Percentiles rank a stretch among this genome's conserved stretches.
These are phyloP conservation scores for Sinocyclocheilus maitianheensis DNA, from an alignment of 2,113 vertebrate genomes.

Conservation along the genomic window DNA sequence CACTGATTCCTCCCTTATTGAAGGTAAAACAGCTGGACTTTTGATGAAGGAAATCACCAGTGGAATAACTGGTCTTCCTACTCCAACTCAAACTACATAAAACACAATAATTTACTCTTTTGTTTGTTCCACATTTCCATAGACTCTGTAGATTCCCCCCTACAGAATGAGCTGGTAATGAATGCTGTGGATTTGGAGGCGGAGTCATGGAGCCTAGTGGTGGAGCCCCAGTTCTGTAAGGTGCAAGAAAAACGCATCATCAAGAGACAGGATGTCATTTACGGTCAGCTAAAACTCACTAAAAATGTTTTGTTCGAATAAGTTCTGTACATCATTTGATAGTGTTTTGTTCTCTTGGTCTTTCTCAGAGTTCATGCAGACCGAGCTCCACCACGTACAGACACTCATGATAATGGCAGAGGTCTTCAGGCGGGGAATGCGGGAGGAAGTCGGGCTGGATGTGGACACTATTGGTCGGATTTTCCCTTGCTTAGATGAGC, in stretches of 20 bases:
- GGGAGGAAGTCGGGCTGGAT: constrained; percentile 90
- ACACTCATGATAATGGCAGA: constrained; percentile 94
- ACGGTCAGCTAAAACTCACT: constrained; percentile 73
- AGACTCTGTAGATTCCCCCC: constrained; percentile 83
- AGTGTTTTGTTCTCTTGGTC: background rate
- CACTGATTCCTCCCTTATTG: constrained; percentile 80
- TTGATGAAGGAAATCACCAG: background rate
- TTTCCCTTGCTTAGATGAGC: constrained; percentile 92
- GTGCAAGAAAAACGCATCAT: constrained; percentile 85
- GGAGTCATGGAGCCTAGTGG: constrained; percentile 90
- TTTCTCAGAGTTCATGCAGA: constrained; percentile 92
- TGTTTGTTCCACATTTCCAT: background rate
- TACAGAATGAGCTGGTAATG: constrained; percentile 78
- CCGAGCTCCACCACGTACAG: constrained; percentile 93
- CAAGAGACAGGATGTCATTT: constrained; percentile 96
- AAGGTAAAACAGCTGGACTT: constrained; percentile 75
- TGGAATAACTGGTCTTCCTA: background rate
- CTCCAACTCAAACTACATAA: background rate
- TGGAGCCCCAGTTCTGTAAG: constrained; percentile 86
- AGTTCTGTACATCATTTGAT: background rate
- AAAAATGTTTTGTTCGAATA: background rate
- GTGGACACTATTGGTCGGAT: constrained; percentile 84
- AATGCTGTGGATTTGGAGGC: constrained; percentile 86
- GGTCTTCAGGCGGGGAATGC: constrained; percentile 93
- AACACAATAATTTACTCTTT: background rate